Conservation (phyloP, 2,113 vertebrate species). For the Baryphthengus martii region DNA sequence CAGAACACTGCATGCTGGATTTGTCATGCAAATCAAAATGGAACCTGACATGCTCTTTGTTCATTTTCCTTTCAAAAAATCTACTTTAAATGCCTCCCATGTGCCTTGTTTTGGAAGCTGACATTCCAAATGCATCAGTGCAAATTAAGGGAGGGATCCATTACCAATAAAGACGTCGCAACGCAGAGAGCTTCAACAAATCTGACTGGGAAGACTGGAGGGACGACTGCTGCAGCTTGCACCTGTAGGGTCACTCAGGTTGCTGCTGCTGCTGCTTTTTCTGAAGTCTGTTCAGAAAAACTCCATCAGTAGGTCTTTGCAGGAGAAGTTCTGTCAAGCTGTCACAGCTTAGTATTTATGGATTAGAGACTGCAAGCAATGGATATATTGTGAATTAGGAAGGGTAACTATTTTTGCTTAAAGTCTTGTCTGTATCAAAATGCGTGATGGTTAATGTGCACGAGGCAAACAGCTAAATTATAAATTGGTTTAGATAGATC, state of each 20-base stretch:
- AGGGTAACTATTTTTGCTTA: not conserved
- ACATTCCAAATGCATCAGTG: constrained; percentile 66
- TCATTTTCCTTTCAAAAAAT: constrained; percentile 67
- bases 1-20: constrained; percentile 60
- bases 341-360: not conserved
- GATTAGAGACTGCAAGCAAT: not conserved
- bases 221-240: not conserved
- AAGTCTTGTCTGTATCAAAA: not conserved
- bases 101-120: constrained; percentile 65
- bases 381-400: not conserved
- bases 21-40: constrained; percentile 73
- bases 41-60: constrained; percentile 71
- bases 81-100: constrained; percentile 72
- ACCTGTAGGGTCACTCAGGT: not conserved
- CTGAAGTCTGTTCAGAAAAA: not conserved
- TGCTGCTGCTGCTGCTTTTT: not conserved
- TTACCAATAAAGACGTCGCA: constrained; percentile 25
- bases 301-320: not conserved
- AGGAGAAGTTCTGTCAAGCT: not conserved
- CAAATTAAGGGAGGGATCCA: constrained; percentile 59
- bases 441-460: not conserved
- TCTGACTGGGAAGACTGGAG: constrained; percentile 15
- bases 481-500: not conserved
- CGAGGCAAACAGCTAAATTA: not conserved
- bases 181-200: constrained; percentile 37